Percentiles rank a stretch among this genome's conserved stretches.
phyloP scores from a whole-genome alignment of 2,113 vertebrate species.

The Stigmatopora argus region DNA sequence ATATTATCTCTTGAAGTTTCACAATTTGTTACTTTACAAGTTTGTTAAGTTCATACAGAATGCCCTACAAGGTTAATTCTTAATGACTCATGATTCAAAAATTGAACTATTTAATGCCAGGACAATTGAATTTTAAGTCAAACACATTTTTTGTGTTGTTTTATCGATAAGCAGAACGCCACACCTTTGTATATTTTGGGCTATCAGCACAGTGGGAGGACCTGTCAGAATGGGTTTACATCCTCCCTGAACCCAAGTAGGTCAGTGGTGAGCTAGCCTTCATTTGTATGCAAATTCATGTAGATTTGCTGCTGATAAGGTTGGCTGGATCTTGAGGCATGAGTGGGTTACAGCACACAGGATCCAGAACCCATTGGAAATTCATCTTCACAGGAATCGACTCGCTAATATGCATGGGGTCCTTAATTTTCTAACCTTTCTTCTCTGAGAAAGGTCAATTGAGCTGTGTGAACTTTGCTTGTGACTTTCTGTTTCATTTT shows the following conservation, averaged over 20 bases:
- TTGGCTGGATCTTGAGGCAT: constrained; percentile 58
- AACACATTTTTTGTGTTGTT: constrained; percentile 8
- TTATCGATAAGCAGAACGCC: constrained; percentile 8
- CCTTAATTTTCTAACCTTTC: constrained; percentile 46
- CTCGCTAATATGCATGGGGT: constrained; percentile 32
- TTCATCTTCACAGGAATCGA: constrained; percentile 35
- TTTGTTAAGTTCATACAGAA: not conserved
- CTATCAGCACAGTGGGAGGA: constrained; percentile 50
- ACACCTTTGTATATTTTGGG: constrained; percentile 23
- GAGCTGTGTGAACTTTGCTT: constrained; percentile 16
- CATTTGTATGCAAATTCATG: constrained; percentile 70
- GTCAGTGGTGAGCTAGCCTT: constrained; percentile 57
- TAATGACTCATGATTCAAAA: too few species aligned
- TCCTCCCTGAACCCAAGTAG: constrained; percentile 55
- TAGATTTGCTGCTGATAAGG: constrained; percentile 65
- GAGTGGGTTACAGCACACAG: constrained; percentile 39
- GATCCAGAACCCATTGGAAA: constrained; percentile 47
- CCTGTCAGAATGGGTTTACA: constrained; percentile 56
- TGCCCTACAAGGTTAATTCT: too few species aligned
- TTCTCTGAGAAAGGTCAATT: constrained; percentile 39
- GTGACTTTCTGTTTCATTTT: constrained; percentile 22
- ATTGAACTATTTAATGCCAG: too few species aligned
- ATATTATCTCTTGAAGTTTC: not conserved
- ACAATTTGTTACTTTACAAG: not conserved
- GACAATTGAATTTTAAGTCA: constrained; percentile 11